phyloP scores from a whole-genome alignment of 2,888 invertebrate species.

The Lasioglossum oenotherae region DNA sequence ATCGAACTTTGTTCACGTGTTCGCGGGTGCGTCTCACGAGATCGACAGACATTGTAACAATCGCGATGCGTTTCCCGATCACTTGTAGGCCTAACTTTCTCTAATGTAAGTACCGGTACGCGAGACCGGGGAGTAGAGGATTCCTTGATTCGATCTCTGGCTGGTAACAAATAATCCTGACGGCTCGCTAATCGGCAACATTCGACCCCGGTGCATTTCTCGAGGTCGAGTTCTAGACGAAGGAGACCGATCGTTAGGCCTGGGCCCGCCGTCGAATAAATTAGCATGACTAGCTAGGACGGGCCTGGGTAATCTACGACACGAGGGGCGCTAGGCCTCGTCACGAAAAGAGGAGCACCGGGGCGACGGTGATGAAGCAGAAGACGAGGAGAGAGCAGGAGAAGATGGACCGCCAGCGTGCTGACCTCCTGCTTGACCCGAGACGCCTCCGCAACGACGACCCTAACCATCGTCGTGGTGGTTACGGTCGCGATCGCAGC shows the following conservation, averaged over 20 bases:
- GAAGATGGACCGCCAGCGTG: conserved; percentile 72
- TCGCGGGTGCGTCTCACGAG: not conserved
- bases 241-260: conserved; percentile 55
- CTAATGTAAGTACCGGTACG: not conserved
- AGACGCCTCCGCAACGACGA: conserved; percentile 75
- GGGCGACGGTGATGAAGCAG: conserved; percentile 58
- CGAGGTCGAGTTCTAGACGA: conserved; percentile 27
- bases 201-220: conserved; percentile 18
- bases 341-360: conserved; percentile 67
- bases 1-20: not conserved
- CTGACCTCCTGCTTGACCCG: conserved; percentile 77
- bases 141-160: conserved; percentile 39
- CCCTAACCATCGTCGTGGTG: conserved; percentile 73
- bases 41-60: not conserved
- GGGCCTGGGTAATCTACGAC: conserved; percentile 56
- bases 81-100: not conserved
- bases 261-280: conserved; percentile 54
- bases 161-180: conserved; percentile 26
- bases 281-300: conserved; percentile 60
- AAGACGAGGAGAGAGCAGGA: conserved; percentile 56
- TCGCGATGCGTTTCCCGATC: not conserved
- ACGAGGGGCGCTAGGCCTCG: conserved; percentile 56
- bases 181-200: conserved; percentile 43
- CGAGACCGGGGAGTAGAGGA: not conserved
- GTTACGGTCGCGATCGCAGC: conserved; percentile 74